Conservation (phyloP, 2,797 vertebrate species). For the Lacerta agilis region DNA sequence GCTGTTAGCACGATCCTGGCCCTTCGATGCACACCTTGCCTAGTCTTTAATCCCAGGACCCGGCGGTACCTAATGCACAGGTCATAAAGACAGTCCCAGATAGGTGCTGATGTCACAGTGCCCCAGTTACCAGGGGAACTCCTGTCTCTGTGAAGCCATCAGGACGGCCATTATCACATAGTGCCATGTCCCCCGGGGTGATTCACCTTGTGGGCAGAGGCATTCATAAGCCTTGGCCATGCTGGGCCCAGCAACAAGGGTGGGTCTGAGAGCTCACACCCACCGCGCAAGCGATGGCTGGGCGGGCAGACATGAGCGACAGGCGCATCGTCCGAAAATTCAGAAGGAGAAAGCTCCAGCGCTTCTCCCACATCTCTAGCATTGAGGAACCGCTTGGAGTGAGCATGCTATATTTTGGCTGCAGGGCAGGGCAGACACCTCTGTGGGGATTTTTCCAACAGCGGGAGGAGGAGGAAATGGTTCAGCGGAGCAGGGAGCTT, state of each 20-base stretch:
- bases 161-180: constrained; percentile 50
- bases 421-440: constrained; percentile 41
- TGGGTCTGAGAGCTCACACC: constrained; percentile 20
- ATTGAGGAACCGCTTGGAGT: constrained; percentile 16
- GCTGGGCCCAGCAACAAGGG: constrained; percentile 25
- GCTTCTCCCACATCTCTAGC: constrained; percentile 7
- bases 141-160: constrained; percentile 58
- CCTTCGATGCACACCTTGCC: neutral
- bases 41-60: neutral
- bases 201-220: neutral
- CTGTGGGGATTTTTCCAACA: constrained; percentile 43
- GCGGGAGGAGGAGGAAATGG: constrained; percentile 29
- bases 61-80: neutral
- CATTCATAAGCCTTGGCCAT: constrained; percentile 30
- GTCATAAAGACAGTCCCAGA: neutral
- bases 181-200: constrained; percentile 30
- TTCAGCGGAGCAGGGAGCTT: neutral
- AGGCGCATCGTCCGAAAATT: neutral
- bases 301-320: constrained; percentile 27
- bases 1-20: neutral
- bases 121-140: constrained; percentile 45
- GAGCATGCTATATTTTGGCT: constrained; percentile 19
- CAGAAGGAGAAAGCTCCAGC: constrained; percentile 3
- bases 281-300: neutral
- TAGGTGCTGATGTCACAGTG: constrained; percentile 34